Conservation (phyloP, 2,888 invertebrate species). For the Polymixis flavicincta region DNA sequence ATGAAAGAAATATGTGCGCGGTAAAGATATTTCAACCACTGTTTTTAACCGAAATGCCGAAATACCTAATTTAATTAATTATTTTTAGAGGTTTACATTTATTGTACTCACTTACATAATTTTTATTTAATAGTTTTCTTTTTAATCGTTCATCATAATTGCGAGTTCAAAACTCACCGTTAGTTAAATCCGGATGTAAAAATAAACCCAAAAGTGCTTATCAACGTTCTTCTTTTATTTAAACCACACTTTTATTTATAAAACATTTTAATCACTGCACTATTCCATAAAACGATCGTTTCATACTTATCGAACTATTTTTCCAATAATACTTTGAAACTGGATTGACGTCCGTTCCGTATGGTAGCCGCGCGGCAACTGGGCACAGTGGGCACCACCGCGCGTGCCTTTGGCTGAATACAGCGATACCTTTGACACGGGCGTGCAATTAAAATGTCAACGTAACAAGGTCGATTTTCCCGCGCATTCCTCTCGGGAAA, state of each 20-base stretch:
- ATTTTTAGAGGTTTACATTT: neutral
- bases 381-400: slow-evolving; percentile 48
- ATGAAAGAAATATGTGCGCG: neutral
- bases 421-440: slow-evolving; percentile 65
- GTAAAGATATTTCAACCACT: neutral
- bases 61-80: neutral
- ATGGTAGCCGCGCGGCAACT: slow-evolving; percentile 44
- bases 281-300: slow-evolving; percentile 6
- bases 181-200: slow-evolving; percentile 9
- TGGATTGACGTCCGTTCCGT: slow-evolving; percentile 27
- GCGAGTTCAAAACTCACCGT: slow-evolving; percentile 37
- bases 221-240: neutral
- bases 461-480: slow-evolving; percentile 65
- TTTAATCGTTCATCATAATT: neutral
- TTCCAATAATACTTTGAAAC: slow-evolving; percentile 1
- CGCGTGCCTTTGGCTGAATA: slow-evolving; percentile 54
- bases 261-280: slow-evolving; percentile 53
- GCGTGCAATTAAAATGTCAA: slow-evolving; percentile 67
- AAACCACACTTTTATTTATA: slow-evolving; percentile 33
- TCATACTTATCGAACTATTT: slow-evolving; percentile 42
- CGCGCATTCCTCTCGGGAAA: slow-evolving; percentile 56
- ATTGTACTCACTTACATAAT: neutral
- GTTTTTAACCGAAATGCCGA: neutral
- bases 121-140: neutral
- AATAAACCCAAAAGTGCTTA: neutral